Evolutionary conservation across 2,113 vertebrate species (phyloP), one percentile per base, ranked within the genome.

Genomic region (Rousettus leschenaultii): DNA sequence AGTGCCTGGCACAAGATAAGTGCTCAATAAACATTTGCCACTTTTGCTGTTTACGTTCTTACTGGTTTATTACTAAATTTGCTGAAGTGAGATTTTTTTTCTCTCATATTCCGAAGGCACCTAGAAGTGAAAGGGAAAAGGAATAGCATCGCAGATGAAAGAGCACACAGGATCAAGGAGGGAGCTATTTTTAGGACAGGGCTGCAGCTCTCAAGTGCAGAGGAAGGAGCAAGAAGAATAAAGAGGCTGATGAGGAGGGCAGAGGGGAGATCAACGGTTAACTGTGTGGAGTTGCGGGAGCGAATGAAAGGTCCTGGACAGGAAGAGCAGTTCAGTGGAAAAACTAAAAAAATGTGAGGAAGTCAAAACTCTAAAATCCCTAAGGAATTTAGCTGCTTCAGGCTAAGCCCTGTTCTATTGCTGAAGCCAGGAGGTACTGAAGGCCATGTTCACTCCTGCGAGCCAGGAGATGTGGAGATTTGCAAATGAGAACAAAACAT

Each of bases 171-270:
- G 93, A 83, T 94, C 59, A 84, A 97, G 92, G n/a, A 48, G 43
- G 91, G 53, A 74, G 73, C 91, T 94, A 89, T 95, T 94, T 96
- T 96, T 86, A 95, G 95, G 89, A n/a, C n/a, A 24, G 26, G 94
- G 82, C 86, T 55, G 79, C 35, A 12, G 86, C 65, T 92, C 33
- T 59, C 19, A 65, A 93, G 94, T 40, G 68, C 45, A 28, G 89
- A 87, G 83, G 91, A 95, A 94, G 91, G 68, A 95, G 88, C 89
- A 43, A 22, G 73, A 91, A 89, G 95, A 93, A 95, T 33, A 89
- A 94, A 94, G 96, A 91, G 93, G 66, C 93, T 79, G 92, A 61
- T 53, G 93, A 63, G 51, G 86, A 94, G 95, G 68, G 91, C 96
- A 93, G 94, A 92, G 74, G 63, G 61, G 71, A 93, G 96, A 91